Base-by-base conservation (phyloP, 2,797 vertebrate genomes). In the Rhinophrynus dorsalis region DNA sequence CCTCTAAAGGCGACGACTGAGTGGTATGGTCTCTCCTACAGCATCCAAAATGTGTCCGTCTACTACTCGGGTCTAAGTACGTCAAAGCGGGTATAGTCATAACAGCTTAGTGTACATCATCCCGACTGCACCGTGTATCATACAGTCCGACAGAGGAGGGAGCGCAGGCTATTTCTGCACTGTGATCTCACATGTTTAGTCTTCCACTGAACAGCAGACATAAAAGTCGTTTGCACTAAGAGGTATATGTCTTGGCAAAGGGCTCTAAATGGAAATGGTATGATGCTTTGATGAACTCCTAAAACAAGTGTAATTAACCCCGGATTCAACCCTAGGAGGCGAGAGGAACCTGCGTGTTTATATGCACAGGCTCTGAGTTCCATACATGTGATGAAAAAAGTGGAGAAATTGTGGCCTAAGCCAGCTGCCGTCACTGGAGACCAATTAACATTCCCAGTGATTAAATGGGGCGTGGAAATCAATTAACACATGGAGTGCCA, bases 291-390 rank as follows among this genome's bases (percentile, higher is more conserved):
- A 64, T 71, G 24, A 60, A 63, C 51, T 71, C 50, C 51, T 71
- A 71, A 71, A 71, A 71, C 68, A 64, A 56, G 68, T 71, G 68
- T 64, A 71, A 71, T 71, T 71, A 64, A 71, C 59, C 68, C 17
- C 11, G 7, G 51, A 23, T 56, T 64, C 32, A 68, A 59, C 51
- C 55, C 23, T 30, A 37, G 15, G 29, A 18, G 40, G n/a, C 55
- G 38, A 20, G 5, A 33, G 17, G 44, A 52, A 59, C 11, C 32
- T 17, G 59, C 60, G 64, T 11, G 45, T 23, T 21, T 7, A 21
- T 7, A 47, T 12, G 20, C 3, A 11, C 11, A 48, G 21, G 12
- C n/a, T n/a, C n/a, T n/a, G n/a, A n/a, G n/a, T n/a, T n/a, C n/a
- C n/a, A n/a, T n/a, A n/a, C n/a, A n/a, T n/a, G n/a, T n/a, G n/a